A percentile compares a stretch with the other conserved stretches of the same genome.
phyloP scores from a whole-genome alignment of 2,797 vertebrate genomes.

The Hydrolagus colliei region DNA sequence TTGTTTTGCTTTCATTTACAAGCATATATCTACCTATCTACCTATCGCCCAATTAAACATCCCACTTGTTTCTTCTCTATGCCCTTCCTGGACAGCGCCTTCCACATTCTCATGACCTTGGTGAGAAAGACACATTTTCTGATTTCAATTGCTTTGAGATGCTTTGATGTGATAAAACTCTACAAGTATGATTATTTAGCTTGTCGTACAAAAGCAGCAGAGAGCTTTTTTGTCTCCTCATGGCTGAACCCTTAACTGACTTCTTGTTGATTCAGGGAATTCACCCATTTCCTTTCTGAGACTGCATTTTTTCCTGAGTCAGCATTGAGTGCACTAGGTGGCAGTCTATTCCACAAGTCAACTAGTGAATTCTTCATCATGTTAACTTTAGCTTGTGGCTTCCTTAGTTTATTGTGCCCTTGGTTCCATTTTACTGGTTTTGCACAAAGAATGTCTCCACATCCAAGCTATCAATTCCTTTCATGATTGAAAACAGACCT shows the following conservation, averaged over 20 bases:
- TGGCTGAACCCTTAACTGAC: background rate
- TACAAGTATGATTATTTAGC: no score
- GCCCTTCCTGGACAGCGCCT: no score
- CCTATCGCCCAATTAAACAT: no score
- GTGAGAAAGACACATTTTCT: no score
- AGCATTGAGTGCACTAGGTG: background rate
- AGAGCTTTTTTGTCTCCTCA: background rate
- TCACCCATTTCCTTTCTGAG: background rate
- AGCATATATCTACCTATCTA: no score
- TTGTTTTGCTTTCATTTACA: no score
- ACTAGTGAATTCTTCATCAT: background rate
- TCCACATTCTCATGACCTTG: no score
- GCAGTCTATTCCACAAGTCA: background rate
- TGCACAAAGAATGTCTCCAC: background rate
- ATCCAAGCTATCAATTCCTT: background rate
- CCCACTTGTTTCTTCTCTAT: no score
- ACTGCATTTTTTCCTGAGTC: background rate
- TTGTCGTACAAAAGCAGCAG: no score
- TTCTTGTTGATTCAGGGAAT: background rate
- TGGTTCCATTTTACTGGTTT: background rate
- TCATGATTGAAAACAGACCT: background rate
- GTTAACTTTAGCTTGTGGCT: background rate
- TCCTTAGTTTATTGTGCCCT: background rate
- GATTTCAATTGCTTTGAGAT: no score
- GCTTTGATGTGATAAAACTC: no score